Percentiles rank a stretch among this genome's conserved stretches.
Evolutionary conservation across 2,113 vertebrate genomes (phyloP).

Genomic region (Gnathonemus echidnorhynchus): DNA sequence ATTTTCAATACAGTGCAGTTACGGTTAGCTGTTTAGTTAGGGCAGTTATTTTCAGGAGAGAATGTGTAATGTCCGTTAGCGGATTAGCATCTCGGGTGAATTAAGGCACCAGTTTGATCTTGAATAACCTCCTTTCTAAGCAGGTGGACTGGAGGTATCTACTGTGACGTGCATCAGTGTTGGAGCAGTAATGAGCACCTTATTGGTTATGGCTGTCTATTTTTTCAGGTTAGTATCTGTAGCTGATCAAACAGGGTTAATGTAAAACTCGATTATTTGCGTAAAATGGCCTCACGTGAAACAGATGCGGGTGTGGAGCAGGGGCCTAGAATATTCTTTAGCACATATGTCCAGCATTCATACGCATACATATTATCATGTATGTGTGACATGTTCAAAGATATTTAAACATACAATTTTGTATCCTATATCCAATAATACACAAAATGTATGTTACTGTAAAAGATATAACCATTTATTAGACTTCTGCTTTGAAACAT

Average conservation of each 20-base stretch:
- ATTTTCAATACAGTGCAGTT: background rate
- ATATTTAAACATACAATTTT: background rate
- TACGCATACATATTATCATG: background rate
- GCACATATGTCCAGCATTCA: background rate
- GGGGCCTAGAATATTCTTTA: background rate
- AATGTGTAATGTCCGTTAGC: background rate
- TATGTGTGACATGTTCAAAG: background rate
- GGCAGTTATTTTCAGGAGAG: background rate
- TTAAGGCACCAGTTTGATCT: background rate
- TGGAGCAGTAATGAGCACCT: slow-evolving; percentile 81
- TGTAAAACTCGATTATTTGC: background rate
- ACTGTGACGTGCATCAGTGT: slow-evolving; percentile 90
- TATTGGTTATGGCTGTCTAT: slow-evolving; percentile 85
- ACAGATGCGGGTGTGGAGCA: background rate
- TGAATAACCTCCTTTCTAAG: slow-evolving; percentile 49
- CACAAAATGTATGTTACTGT: background rate
- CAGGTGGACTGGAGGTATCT: slow-evolving; percentile 93
- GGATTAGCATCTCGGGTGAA: background rate
- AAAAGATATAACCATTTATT: background rate
- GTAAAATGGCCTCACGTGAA: background rate
- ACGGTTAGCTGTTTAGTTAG: background rate
- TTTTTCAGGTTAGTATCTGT: slow-evolving; percentile 79
- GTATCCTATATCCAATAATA: background rate
- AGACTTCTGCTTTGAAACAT: background rate
- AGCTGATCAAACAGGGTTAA: background rate